Evolutionary conservation across 2,113 vertebrate genomes (phyloP).

Genomic region (Dipodomys spectabilis): DNA sequence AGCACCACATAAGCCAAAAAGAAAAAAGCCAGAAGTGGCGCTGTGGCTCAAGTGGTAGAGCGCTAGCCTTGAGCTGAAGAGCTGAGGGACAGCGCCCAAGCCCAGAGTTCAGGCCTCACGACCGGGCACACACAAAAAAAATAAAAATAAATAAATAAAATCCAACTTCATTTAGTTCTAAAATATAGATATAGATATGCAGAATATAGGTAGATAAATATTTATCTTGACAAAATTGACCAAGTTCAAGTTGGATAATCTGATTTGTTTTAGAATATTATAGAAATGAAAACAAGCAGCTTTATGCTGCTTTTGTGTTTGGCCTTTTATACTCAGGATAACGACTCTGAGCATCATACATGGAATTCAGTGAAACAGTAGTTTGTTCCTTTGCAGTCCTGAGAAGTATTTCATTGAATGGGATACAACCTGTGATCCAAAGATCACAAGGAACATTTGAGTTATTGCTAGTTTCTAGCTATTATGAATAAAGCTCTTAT

Average conservation of each 20-base stretch:
- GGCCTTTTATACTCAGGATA: neutral
- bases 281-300: neutral
- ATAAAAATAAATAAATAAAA: neutral
- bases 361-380: neutral
- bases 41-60: too few species aligned
- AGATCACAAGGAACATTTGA: neutral
- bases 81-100: too few species aligned
- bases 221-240: neutral
- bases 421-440: neutral
- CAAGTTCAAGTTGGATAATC: neutral
- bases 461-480: conserved; percentile 4
- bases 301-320: neutral
- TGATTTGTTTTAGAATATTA: neutral
- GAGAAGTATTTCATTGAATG: neutral
- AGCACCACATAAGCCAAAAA: too few species aligned
- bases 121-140: too few species aligned
- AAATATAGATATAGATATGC: too few species aligned
- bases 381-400: neutral
- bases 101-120: too few species aligned
- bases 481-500: neutral
- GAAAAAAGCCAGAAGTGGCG: too few species aligned
- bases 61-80: too few species aligned
- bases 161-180: neutral
- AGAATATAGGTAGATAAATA: neutral
- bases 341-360: neutral